phyloP scores from a whole-genome alignment of 2,113 vertebrate genomes.

The Equus przewalskii region DNA sequence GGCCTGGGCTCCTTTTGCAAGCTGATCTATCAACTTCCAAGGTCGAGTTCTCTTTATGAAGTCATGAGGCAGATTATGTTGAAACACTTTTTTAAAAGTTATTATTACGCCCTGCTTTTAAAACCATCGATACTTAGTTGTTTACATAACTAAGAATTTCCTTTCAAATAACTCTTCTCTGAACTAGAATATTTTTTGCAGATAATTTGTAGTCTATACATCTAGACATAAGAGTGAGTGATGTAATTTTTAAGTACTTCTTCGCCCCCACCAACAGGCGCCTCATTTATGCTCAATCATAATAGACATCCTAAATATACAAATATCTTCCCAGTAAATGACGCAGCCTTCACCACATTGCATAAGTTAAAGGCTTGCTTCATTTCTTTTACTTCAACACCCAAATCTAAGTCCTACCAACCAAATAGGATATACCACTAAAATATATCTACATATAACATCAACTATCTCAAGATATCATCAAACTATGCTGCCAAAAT shows the following conservation, averaged over 20 bases:
- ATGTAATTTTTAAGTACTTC: constrained; percentile 11
- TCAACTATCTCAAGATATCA: not conserved
- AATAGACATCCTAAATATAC: not conserved
- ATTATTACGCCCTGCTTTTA: not conserved
- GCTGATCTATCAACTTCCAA: not conserved
- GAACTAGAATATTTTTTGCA: not conserved
- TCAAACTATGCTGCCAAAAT: not conserved
- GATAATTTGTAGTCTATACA: not conserved
- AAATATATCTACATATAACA: not conserved
- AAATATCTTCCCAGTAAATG: not conserved
- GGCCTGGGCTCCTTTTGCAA: not conserved
- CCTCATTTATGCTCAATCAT: not conserved
- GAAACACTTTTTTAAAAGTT: not conserved
- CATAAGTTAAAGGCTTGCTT: not conserved
- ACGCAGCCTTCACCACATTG: not conserved
- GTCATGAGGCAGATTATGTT: not conserved
- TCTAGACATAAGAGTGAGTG: not conserved
- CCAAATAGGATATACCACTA: not conserved
- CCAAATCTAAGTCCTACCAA: not conserved
- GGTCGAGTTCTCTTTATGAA: constrained; percentile 21
- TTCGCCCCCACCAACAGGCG: not conserved
- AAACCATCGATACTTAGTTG: not conserved
- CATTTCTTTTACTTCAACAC: not conserved
- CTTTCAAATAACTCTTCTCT: constrained; percentile 31
- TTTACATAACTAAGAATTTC: constrained; percentile 44